These are phyloP conservation scores for human DNA, from an alignment of 2,113 vertebrate species.

Conservation along the genomic window GRCh38 chr1:54389001-54389500, in stretches of 20 bases:
- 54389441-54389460: accelerated
- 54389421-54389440: background rate
- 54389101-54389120: background rate
- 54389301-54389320: background rate
- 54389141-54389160: background rate
- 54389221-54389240: background rate
- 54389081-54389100: background rate
- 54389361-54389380: background rate
- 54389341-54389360: background rate
- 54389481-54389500: background rate
- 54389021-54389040: background rate
- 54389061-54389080: background rate
- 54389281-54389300: background rate
- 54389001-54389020: background rate
- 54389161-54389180: background rate
- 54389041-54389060: background rate
- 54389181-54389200: background rate
- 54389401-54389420: background rate
- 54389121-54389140: background rate
- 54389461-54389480: background rate
- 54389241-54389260: slow-evolving; percentile 8
- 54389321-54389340: background rate
- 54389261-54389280: background rate
- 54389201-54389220: slow-evolving; percentile 7
- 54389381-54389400: background rate